Evolutionary conservation across 2,113 vertebrate genomes (phyloP).

Genomic region (Panurus biarmicus): DNA sequence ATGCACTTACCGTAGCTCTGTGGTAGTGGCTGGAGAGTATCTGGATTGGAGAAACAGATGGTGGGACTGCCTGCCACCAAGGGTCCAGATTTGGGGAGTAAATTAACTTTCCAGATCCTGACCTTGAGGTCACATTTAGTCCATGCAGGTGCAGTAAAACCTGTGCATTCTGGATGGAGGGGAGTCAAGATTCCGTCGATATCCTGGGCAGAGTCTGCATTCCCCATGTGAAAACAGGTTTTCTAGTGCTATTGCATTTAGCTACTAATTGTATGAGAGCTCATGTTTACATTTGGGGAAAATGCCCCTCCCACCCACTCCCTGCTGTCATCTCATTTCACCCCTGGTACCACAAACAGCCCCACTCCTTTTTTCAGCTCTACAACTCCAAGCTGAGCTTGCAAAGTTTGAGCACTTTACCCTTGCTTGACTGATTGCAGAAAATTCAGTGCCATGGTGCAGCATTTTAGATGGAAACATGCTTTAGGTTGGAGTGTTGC

Average conservation of each 20-base stretch:
- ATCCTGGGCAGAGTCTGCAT: not conserved
- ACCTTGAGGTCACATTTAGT: not conserved
- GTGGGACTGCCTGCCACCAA: not conserved
- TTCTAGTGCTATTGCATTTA: slow-evolving; percentile 2
- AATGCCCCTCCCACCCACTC: not conserved
- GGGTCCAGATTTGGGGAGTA: not conserved
- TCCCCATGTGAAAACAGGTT: not conserved
- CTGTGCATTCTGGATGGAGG: not conserved
- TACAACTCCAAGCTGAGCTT: not conserved
- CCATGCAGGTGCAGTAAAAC: slow-evolving; percentile 1
- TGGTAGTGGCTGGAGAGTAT: slow-evolving; percentile 12
- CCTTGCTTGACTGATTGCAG: slow-evolving; percentile 2
- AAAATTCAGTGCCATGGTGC: not conserved
- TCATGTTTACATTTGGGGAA: slow-evolving; percentile 2
- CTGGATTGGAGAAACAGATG: not conserved
- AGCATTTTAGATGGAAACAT: not conserved
- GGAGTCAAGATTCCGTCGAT: not conserved
- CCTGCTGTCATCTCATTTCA: not conserved
- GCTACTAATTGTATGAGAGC: not conserved
- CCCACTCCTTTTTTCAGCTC: not conserved
- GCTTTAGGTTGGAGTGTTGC: not conserved
- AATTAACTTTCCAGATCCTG: not conserved
- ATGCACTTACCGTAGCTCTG: slow-evolving; percentile 62
- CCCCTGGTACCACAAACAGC: not conserved
- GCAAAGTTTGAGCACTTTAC: slow-evolving; percentile 39